Evolutionary conservation across 2,888 invertebrate genomes (phyloP).

Genomic region (Helobdella robusta): DNA sequence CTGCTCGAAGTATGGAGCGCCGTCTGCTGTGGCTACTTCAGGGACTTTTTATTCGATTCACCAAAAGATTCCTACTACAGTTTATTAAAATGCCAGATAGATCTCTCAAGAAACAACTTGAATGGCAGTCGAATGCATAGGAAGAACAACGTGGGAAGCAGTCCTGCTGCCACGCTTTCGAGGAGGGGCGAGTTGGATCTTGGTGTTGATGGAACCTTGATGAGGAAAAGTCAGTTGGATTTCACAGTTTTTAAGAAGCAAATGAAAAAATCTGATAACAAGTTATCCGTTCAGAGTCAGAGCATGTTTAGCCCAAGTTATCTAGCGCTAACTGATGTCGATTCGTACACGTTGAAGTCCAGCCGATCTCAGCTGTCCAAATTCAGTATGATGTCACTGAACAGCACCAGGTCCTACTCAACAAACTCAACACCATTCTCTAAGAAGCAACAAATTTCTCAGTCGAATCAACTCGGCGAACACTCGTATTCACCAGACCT

Average conservation of each 20-base stretch:
- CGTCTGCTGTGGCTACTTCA: slow-evolving; percentile 75
- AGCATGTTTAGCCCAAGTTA: slow-evolving; percentile 2
- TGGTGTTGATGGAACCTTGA: slow-evolving; percentile 13
- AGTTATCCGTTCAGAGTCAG: neutral
- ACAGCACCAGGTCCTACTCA: neutral
- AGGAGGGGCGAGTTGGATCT: neutral
- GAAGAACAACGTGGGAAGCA: neutral
- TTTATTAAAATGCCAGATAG: neutral
- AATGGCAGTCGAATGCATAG: neutral
- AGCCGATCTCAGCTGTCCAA: slow-evolving; percentile 11
- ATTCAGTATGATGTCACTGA: slow-evolving; percentile 6
- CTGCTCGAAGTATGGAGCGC: slow-evolving; percentile 85
- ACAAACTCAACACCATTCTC: neutral
- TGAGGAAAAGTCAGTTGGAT: slow-evolving; percentile 12
- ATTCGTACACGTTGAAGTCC: slow-evolving; percentile 4
- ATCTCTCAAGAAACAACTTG: neutral
- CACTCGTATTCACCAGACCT: neutral
- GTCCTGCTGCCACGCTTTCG: too few species aligned
- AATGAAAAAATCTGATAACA: neutral
- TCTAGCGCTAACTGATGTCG: neutral
- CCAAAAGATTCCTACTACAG: slow-evolving; percentile 18
- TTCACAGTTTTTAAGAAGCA: slow-evolving; percentile 14
- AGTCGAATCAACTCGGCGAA: neutral
- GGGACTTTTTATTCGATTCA: slow-evolving; percentile 77
- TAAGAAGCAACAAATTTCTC: neutral